These are phyloP conservation scores for Noctuana brunneofusca DNA, from an alignment of 2,888 invertebrate genomes.

Conservation along the genomic window DNA sequence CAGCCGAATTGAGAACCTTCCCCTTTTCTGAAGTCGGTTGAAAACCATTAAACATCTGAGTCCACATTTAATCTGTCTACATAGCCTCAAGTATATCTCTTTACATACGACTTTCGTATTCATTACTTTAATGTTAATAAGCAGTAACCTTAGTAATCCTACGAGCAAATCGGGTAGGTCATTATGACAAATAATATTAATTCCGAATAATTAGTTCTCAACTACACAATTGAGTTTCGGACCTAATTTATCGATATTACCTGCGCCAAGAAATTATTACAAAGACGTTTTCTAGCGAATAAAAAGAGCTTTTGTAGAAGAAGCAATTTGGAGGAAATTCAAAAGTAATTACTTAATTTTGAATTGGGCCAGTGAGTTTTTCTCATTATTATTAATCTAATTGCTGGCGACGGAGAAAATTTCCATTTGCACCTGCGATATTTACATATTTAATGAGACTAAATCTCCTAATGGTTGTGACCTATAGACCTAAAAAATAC, in stretches of 20 bases:
- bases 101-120: too few species aligned
- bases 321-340: slow-evolving; percentile 18
- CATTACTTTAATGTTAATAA: background rate
- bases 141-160: background rate
- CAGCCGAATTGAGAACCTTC: too few species aligned
- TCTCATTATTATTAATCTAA: slow-evolving; percentile 43
- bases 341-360: slow-evolving; percentile 21
- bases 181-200: slow-evolving; percentile 1
- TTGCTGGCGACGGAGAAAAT: slow-evolving; percentile 37
- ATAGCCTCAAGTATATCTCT: too few species aligned
- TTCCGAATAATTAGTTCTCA: background rate
- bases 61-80: too few species aligned
- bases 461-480: slow-evolving; percentile 31
- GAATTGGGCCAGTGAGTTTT: slow-evolving; percentile 36
- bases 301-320: background rate
- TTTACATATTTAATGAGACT: slow-evolving; percentile 33
- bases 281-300: background rate
- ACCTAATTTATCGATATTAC: slow-evolving; percentile 1
- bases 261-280: slow-evolving; percentile 15
- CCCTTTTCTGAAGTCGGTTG: too few species aligned
- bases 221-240: background rate
- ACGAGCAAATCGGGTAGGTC: background rate
- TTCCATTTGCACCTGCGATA: slow-evolving; percentile 42
- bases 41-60: too few species aligned
- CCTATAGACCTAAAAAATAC: background rate